Evolutionary conservation across 1,140 invertebrate genomes (phyloP), one percentile per base, ranked within the genome.

Genomic region (Venturia canescens): DNA sequence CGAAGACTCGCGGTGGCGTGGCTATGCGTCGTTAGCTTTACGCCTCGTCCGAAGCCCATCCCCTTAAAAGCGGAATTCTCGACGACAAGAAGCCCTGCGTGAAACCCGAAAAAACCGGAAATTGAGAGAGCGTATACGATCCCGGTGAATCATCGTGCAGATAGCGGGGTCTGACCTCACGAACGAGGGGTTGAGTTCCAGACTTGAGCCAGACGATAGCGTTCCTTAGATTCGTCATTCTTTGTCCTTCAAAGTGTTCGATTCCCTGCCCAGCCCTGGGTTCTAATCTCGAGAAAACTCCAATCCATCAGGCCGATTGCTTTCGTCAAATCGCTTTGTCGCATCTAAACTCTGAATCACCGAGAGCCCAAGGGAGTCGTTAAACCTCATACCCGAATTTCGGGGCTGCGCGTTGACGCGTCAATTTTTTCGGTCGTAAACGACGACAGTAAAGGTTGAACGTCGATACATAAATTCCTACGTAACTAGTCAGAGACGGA

Each of bases 71-170:
- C 21, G 16, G 27, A 63, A 63, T 23, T 63, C 21, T 26, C 9
- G 23, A 63, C 60, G 6, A 63, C 60, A 23, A 26, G 60, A 63
- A 63, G 60, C 60, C 60, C 60, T 23, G 60, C 60, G 60, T 63
- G 60, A 63, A 63, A 63, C 60, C 60, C 60, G 60, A 63, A 63
- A 63, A 23, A 63, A 18, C 60, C 60, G 60, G 60, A 63, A 63
- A 63, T 63, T 63, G 60, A 3, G 60, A 3, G 60, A 63, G 27
- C 26, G 60, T 26, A 63, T 63, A 23, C 60, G 60, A 63, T 23
- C 60, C n/a, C n/a, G 27, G 27, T 63, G 60, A 63, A 63, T 63
- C 60, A 63, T 63, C 60, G 60, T 23, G 60, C 13, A 63, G n/a
- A 63, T 63, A 63, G 53, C n/a, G 13, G n/a, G 53, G 53, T n/a